Evolutionary conservation across 2,888 invertebrate genomes (phyloP).

Genomic region (Dendrolimus pini): DNA sequence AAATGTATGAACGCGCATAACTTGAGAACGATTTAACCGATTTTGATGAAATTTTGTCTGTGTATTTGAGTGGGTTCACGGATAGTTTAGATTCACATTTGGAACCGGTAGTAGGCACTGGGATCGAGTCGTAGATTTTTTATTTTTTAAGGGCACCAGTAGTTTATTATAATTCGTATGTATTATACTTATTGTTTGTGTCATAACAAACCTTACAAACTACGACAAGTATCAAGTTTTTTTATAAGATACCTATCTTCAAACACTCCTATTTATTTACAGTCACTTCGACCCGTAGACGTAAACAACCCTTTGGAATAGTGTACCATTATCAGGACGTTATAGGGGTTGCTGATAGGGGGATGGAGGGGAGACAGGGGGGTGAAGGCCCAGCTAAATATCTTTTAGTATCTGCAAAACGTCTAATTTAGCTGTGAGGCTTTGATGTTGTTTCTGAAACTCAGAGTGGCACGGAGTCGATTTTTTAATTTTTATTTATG

Average conservation of each 20-base stretch:
- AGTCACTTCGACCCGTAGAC: slow-evolving; percentile 17
- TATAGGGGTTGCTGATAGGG: slow-evolving; percentile 8
- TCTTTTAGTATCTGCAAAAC: slow-evolving; percentile 71
- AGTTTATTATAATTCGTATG: too few relatives aligned
- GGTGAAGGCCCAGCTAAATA: slow-evolving; percentile 47
- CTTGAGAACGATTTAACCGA: too few relatives aligned
- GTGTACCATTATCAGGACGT: slow-evolving; percentile 38
- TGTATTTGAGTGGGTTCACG: too few relatives aligned
- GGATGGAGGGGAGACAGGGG: slow-evolving; percentile 15
- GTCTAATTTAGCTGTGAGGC: slow-evolving; percentile 62
- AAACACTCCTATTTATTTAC: background rate
- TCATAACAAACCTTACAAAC: too few relatives aligned
- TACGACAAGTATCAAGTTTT: background rate
- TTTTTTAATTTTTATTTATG: slow-evolving; percentile 1
- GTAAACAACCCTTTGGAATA: slow-evolving; percentile 69
- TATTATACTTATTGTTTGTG: too few relatives aligned
- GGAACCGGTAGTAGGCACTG: too few relatives aligned
- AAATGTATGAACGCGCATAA: too few relatives aligned
- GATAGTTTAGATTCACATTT: too few relatives aligned
- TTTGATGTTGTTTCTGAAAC: slow-evolving; percentile 47
- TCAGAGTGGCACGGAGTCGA: slow-evolving; percentile 22
- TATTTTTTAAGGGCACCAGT: too few relatives aligned
- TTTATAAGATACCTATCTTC: background rate
- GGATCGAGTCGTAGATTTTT: too few relatives aligned
- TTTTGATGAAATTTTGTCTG: too few relatives aligned